These are phyloP conservation scores for Phlogophora meticulosa DNA, from an alignment of 2,888 invertebrate genomes.

Conservation along the genomic window DNA sequence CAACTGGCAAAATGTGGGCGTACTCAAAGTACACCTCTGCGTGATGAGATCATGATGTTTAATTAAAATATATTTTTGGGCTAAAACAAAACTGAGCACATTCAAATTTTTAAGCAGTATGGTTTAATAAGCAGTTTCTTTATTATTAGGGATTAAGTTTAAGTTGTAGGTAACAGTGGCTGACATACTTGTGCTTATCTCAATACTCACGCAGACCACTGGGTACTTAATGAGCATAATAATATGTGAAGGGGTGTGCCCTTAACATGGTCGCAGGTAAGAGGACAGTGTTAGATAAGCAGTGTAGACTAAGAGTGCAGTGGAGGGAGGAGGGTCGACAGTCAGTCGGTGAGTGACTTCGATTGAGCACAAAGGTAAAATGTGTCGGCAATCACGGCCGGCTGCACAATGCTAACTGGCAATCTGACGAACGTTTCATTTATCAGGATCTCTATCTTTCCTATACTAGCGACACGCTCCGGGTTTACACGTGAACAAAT, in stretches of 20 bases:
- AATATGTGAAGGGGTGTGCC: not conserved
- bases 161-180: no score
- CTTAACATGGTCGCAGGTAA: conserved; percentile 25
- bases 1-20: no score
- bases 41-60: no score
- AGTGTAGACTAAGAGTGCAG: conserved; percentile 17
- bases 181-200: no score
- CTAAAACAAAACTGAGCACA: not conserved
- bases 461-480: no score
- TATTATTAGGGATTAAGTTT: not conserved
- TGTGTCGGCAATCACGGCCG: conserved; percentile 14
- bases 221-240: not conserved
- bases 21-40: no score
- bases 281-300: conserved; percentile 31
- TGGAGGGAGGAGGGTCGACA: not conserved
- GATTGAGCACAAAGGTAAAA: conserved; percentile 27
- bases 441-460: not conserved
- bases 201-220: not conserved
- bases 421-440: not conserved
- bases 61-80: no score
- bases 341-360: conserved; percentile 23
- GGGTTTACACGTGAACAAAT: no score
- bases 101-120: conserved; percentile 7
- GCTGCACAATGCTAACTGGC: conserved; percentile 3
- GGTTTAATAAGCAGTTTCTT: not conserved